Conservation (phyloP, 1,140 invertebrate genomes). For the Neelides sp. region DNA sequence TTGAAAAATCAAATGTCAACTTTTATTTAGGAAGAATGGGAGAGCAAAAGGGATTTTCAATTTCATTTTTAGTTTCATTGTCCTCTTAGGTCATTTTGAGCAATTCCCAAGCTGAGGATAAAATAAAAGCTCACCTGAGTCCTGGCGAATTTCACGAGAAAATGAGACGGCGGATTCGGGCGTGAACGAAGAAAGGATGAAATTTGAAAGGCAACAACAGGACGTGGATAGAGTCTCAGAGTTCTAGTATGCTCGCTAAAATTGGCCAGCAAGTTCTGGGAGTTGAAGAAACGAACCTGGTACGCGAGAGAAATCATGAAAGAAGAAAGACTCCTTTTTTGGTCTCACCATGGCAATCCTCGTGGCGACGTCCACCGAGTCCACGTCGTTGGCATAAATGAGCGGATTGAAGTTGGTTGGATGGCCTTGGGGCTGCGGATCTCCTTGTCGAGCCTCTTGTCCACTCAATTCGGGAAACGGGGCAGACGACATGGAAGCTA, state of each 20-base stretch:
- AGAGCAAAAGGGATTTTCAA: no score
- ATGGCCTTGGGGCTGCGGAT: slow-evolving; percentile 5
- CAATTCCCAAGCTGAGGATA: no score
- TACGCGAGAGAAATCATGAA: slow-evolving; percentile 21
- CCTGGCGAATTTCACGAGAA: slow-evolving; percentile 79
- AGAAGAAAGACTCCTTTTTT: neutral
- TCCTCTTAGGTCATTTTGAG: no score
- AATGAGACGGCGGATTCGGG: slow-evolving; percentile 62
- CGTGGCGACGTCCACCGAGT: slow-evolving; percentile 96
- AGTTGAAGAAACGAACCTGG: slow-evolving; percentile 95
- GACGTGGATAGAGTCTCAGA: slow-evolving; percentile 85
- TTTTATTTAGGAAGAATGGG: no score
- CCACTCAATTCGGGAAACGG: slow-evolving; percentile 28
- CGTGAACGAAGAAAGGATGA: slow-evolving; percentile 92
- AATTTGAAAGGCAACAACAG: slow-evolving; percentile 97
- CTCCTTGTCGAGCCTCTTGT: neutral
- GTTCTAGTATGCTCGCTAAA: slow-evolving; percentile 96
- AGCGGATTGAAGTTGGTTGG: slow-evolving; percentile 58
- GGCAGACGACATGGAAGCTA: slow-evolving; percentile 40
- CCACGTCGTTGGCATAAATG: slow-evolving; percentile 90
- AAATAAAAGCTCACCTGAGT: slow-evolving; percentile 52
- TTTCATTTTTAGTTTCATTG: no score
- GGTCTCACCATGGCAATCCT: slow-evolving; percentile 94
- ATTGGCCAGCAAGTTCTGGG: slow-evolving; percentile 89
- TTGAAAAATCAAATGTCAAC: no score